phyloP scores from a whole-genome alignment of 1,140 invertebrate species.

The Magallana angulata region DNA sequence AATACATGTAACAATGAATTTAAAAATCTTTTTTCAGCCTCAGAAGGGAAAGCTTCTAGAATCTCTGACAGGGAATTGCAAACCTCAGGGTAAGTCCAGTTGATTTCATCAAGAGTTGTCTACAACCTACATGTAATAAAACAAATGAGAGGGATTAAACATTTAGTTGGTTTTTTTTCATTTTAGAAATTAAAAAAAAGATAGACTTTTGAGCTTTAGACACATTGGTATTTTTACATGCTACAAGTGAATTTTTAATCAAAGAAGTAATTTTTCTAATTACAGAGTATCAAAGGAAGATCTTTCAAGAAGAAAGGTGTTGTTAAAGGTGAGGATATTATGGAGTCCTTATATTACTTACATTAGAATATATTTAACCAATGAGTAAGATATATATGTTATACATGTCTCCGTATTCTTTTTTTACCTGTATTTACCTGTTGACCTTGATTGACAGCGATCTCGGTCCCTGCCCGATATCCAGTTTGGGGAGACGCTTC shows the following conservation, averaged over 20 bases:
- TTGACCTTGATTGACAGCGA: constrained; percentile 53
- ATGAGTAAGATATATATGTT: too few relatives aligned
- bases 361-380: too few relatives aligned
- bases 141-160: too few relatives aligned
- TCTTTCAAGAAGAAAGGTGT: constrained; percentile 61
- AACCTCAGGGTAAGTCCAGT: constrained; percentile 56
- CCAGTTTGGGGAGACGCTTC: constrained; percentile 64
- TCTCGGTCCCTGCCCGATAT: constrained; percentile 68
- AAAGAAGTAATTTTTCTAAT: constrained; percentile 34
- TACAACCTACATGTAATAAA: too few relatives aligned
- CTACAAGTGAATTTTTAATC: constrained; percentile 1
- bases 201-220: too few relatives aligned
- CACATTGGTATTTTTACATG: too few relatives aligned
- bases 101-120: too few relatives aligned
- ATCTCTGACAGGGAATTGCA: constrained; percentile 55
- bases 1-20: too few relatives aligned
- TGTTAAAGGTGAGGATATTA: constrained; percentile 64
- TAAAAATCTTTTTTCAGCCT: constrained; percentile 28
- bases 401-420: not conserved
- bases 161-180: too few relatives aligned
- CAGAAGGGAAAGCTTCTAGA: constrained; percentile 21
- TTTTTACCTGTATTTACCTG: not conserved
- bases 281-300: constrained; percentile 65
- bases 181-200: too few relatives aligned
- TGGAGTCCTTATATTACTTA: too few relatives aligned